phyloP scores from a whole-genome alignment of 2,888 invertebrate species.

The Hydraecia micacea region DNA sequence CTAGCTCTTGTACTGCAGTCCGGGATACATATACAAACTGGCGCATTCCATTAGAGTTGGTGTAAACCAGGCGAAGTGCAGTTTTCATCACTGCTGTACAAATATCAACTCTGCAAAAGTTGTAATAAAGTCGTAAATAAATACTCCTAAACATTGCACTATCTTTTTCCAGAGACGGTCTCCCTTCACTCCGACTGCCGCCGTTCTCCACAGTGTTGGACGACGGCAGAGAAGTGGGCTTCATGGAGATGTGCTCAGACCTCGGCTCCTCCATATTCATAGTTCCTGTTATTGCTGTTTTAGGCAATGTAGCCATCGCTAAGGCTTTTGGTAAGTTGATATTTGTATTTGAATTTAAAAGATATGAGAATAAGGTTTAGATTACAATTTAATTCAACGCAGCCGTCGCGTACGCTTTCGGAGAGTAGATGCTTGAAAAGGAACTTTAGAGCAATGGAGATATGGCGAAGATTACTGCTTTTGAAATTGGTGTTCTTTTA shows the following conservation, averaged over 20 bases:
- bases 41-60: not conserved
- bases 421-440: too few relatives aligned
- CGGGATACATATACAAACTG: not conserved
- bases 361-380: not conserved
- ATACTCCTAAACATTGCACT: not conserved
- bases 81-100: not conserved
- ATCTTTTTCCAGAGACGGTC: slow-evolving; percentile 90
- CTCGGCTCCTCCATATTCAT: slow-evolving; percentile 96
- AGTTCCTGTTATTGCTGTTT: slow-evolving; percentile 96
- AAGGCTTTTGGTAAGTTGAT: slow-evolving; percentile 95
- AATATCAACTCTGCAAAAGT: rapidly evolving
- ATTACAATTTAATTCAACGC: not conserved
- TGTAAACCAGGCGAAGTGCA: not conserved
- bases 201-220: slow-evolving; percentile 92
- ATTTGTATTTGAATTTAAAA: not conserved
- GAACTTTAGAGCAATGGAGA: too few relatives aligned
- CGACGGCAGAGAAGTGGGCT: slow-evolving; percentile 90
- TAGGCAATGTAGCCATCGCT: slow-evolving; percentile 98
- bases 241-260: slow-evolving; percentile 93
- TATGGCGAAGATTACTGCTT: too few relatives aligned
- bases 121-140: slow-evolving; percentile 21
- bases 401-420: too few relatives aligned
- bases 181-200: slow-evolving; percentile 92
- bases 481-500: too few relatives aligned
- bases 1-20: not conserved